phyloP scores from a whole-genome alignment of 2,113 vertebrate genomes.

The Enhydra lutris region DNA sequence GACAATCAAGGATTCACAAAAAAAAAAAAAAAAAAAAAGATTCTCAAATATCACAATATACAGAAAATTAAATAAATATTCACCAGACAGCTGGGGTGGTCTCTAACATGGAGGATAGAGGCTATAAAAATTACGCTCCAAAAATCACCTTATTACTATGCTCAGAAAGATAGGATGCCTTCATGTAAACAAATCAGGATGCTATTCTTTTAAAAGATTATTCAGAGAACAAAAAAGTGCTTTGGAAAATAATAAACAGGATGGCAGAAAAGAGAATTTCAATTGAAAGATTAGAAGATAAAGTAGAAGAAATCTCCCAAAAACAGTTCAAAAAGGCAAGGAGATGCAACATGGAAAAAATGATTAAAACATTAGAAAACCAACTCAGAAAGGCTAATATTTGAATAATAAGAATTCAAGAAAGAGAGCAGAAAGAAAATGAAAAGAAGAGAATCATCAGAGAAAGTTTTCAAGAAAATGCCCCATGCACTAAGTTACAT shows the following conservation, averaged over 20 bases:
- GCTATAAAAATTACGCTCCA: neutral
- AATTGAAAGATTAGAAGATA: neutral
- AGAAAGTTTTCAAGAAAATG: conserved; percentile 23
- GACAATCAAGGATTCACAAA: neutral
- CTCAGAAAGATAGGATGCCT: neutral
- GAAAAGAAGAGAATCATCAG: neutral
- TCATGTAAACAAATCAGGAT: neutral
- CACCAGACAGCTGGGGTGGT: neutral
- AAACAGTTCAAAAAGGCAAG: neutral
- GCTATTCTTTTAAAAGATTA: neutral
- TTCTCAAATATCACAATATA: neutral
- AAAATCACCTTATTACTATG: neutral
- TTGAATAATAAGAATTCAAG: neutral
- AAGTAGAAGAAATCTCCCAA: neutral
- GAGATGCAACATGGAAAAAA: neutral
- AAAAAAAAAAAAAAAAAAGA: neutral
- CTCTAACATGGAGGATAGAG: neutral
- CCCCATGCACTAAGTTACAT: neutral
- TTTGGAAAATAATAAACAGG: neutral
- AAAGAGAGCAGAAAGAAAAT: neutral
- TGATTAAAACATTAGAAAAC: neutral
- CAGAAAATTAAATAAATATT: neutral
- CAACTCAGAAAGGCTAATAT: neutral
- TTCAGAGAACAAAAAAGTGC: neutral
- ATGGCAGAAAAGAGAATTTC: neutral